Conservation (phyloP, 2,888 invertebrate genomes). For the Sarcophaga rosellei region DNA sequence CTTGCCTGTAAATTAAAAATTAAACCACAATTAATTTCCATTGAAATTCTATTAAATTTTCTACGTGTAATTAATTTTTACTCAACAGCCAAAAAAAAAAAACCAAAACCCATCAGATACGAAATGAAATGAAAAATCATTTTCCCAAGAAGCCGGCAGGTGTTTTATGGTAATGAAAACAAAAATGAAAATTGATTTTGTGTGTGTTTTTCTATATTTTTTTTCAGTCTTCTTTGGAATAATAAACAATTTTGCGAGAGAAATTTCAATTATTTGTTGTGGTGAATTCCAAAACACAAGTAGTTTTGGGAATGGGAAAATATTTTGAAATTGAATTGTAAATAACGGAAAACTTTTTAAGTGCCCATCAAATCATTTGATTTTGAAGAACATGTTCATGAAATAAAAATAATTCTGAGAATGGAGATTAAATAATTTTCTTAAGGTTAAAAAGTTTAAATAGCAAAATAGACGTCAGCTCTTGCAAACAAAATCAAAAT, state of each 20-base stretch:
- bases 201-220: neutral
- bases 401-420: neutral
- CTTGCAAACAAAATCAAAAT: too few relatives aligned
- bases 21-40: slow-evolving; percentile 36
- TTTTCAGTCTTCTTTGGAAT: neutral
- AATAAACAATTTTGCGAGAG: neutral
- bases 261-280: slow-evolving; percentile 11
- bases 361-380: neutral
- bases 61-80: neutral
- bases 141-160: slow-evolving; percentile 23
- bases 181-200: neutral
- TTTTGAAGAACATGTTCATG: neutral
- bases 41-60: neutral
- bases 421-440: too few relatives aligned
- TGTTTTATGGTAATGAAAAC: slow-evolving; percentile 35
- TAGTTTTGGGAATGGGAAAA: neutral
- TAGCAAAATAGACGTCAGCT: too few relatives aligned
- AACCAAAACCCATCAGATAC: too few relatives aligned
- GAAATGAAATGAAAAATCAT: slow-evolving; percentile 5
- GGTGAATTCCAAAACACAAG: neutral
- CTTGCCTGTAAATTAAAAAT: slow-evolving; percentile 59
- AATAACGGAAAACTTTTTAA: neutral
- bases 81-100: neutral
- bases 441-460: too few relatives aligned
- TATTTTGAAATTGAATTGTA: neutral